Conservation (phyloP, 2,113 vertebrate species). For the Albula glossodonta region DNA sequence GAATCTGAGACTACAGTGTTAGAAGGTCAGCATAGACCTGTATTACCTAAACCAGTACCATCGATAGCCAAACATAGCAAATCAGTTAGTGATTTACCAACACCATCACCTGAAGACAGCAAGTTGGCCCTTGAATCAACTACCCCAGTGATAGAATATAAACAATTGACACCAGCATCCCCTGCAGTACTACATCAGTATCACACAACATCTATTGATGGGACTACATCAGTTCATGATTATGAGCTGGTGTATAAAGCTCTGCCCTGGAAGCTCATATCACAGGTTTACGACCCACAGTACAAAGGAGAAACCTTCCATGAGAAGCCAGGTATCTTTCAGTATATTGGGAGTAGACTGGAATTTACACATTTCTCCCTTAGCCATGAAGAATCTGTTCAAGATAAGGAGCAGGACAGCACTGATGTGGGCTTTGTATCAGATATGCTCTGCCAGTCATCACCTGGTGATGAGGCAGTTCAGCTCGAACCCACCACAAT, state of each 20-base stretch:
- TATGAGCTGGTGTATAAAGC: conserved; percentile 38
- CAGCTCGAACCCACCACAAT: neutral
- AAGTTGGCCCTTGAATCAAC: neutral
- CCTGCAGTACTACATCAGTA: neutral
- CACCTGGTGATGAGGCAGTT: neutral
- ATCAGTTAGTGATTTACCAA: neutral
- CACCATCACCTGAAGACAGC: neutral
- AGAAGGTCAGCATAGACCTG: neutral
- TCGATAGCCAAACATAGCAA: neutral
- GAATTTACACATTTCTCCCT: neutral
- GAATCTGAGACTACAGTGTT: neutral
- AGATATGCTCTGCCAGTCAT: neutral
- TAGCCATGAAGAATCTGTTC: neutral
- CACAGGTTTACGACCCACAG: conserved; percentile 60
- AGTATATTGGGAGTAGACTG: neutral
- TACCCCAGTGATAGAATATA: neutral
- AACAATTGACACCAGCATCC: neutral
- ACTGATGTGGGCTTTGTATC: neutral
- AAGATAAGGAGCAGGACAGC: neutral
- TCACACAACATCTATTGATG: neutral
- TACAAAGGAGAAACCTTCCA: conserved; percentile 50
- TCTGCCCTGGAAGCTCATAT: conserved; percentile 47
- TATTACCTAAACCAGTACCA: neutral
- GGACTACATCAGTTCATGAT: neutral
- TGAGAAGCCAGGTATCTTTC: conserved; percentile 32